Evolutionary conservation across 2,113 vertebrate genomes (phyloP).

Genomic region (Ceyx melanurus): DNA sequence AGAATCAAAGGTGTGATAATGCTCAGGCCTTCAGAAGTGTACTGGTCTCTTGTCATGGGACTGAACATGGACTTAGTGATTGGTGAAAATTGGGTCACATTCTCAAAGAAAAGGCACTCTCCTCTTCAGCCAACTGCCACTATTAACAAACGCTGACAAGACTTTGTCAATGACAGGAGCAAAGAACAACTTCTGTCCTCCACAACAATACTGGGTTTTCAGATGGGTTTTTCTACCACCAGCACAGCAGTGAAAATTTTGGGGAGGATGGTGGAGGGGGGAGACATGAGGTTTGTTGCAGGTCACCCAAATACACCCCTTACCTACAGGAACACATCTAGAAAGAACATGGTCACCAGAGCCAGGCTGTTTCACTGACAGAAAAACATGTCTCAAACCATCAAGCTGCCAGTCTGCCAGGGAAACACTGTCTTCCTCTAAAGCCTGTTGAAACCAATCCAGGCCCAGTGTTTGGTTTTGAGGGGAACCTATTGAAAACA

Average conservation of each 20-base stretch:
- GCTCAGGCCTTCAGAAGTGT: background rate
- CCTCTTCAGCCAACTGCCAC: background rate
- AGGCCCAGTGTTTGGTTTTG: background rate
- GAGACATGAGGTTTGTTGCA: background rate
- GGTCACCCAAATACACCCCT: background rate
- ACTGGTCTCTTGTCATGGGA: background rate
- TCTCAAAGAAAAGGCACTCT: background rate
- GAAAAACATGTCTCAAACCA: background rate
- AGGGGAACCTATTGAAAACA: background rate
- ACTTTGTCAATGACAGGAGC: background rate
- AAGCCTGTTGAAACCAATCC: constrained; percentile 2
- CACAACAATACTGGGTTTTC: background rate
- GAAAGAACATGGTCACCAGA: background rate
- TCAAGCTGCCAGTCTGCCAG: background rate
- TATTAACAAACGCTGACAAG: background rate
- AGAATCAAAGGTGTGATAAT: background rate
- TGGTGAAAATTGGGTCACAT: accelerated
- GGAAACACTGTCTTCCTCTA: background rate
- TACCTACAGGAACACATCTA: background rate
- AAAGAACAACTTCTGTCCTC: background rate
- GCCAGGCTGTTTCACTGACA: background rate
- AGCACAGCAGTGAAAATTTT: background rate
- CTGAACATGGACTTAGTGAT: background rate
- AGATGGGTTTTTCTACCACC: background rate
- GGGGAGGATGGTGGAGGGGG: background rate